Base-by-base conservation (phyloP, 2,888 invertebrate genomes). In the Eristalis intricaria region DNA sequence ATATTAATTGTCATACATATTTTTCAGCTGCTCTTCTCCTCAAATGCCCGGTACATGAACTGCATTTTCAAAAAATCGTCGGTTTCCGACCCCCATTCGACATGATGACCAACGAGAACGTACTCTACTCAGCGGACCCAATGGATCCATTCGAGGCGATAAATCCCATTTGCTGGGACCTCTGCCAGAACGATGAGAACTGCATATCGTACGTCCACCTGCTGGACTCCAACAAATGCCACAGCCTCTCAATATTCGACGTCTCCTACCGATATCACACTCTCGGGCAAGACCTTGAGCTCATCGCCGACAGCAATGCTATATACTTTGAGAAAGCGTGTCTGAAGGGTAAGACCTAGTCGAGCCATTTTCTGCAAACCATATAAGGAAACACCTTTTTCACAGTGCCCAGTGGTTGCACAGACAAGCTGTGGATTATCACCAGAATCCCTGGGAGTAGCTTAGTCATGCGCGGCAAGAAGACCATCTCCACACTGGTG, bases 391-490 rank as follows among this genome's bases (percentile, higher is more conserved):
- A 19, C 19, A 1, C 8, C 50, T 19, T 19, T 22, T 50, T 50
- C 50, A 50, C 15, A 95, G 95, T 95, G 89, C 94, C 95, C 63
- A 89, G 90, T 32, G 91, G 90, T 61, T 96, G 96, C 91, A 93
- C 94, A 68, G 92, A 93, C 10, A 95, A 95, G 80, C 94, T 95
- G 90, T 98, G 97, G 97, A 94, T 95, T 35, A 93, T 97, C 70
- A 97, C 97, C 90, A 94, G 95, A 90, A 96, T 96, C 71, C 95
- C 96, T 11, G 97, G 97, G 13, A 96, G 96, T 89, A 95, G 95
- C 89, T 93, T 98, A 89, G 94, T 96, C 76, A 95, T 96, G 15
- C 95, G 95, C 89, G 95, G 95, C 85, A 94, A 95, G 71, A 94
- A 94, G 89, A 95, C 94, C 90, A 92, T 96, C 80, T 91, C 95